These are phyloP conservation scores for Chydorus sphaericus DNA, from an alignment of 2,888 invertebrate genomes.

Conservation along the genomic window DNA sequence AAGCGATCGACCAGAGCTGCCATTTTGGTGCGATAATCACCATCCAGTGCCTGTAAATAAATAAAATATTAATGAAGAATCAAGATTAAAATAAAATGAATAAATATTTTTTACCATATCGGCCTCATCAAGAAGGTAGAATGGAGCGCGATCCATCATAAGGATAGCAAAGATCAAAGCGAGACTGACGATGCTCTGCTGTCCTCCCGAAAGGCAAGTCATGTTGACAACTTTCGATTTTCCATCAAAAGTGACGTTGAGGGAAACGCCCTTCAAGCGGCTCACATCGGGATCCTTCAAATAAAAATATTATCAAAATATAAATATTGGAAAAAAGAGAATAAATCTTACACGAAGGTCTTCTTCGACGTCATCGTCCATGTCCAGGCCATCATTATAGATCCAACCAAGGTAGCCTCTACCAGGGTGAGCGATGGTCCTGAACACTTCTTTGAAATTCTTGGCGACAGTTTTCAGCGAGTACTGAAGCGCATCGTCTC, in stretches of 20 bases:
- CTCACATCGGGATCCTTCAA: background rate
- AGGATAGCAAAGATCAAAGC: conserved; percentile 98
- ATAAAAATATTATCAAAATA: background rate
- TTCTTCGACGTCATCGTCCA: background rate
- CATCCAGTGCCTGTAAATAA: conserved; percentile 66
- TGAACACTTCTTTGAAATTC: conserved; percentile 95
- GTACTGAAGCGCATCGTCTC: conserved; percentile 95
- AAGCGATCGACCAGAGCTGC: conserved; percentile 97
- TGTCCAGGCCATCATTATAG: background rate
- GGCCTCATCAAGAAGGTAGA: conserved; percentile 99
- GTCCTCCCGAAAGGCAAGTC: conserved; percentile 98
- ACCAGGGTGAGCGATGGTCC: conserved; percentile 80
- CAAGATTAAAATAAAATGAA: background rate
- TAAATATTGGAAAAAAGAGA: background rate
- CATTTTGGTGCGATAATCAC: conserved; percentile 94
- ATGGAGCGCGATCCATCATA: conserved; percentile 99
- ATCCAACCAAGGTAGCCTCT: conserved; percentile 1
- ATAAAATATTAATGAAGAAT: background rate
- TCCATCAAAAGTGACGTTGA: conserved; percentile 76
- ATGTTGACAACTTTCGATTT: conserved; percentile 96
- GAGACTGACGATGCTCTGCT: conserved; percentile 94
- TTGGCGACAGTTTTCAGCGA: conserved; percentile 98
- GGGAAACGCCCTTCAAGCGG: background rate
- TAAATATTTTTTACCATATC: conserved; percentile 37
- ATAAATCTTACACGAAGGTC: background rate